Percentiles rank a stretch among this genome's conserved stretches.
phyloP scores from a whole-genome alignment of 2,797 vertebrate species.

The Buceros bicornis region DNA sequence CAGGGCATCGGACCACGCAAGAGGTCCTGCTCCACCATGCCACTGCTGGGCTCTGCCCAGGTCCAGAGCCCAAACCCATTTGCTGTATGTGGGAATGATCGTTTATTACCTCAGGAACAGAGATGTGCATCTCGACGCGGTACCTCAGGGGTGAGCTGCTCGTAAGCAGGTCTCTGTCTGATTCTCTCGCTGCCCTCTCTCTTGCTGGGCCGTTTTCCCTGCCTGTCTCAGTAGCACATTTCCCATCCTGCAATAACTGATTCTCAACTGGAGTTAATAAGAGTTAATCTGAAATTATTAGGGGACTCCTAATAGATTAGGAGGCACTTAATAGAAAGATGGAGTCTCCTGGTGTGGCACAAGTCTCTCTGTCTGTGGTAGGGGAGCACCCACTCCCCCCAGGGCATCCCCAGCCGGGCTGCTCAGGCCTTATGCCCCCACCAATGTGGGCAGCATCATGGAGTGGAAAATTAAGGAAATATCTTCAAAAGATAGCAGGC shows the following conservation, averaged over 20 bases:
- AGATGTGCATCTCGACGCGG: fast-evolving
- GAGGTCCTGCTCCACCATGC: fast-evolving
- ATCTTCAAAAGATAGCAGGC: constrained; percentile 53
- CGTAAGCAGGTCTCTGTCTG: not conserved
- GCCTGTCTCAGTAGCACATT: fast-evolving
- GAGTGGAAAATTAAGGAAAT: not conserved
- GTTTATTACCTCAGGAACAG: not conserved
- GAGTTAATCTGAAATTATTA: not conserved
- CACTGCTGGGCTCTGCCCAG: not conserved
- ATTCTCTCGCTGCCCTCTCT: not conserved
- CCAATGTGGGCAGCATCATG: not conserved
- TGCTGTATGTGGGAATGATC: not conserved
- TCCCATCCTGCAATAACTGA: not conserved
- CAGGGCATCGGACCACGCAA: fast-evolving
- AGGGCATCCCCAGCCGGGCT: not conserved
- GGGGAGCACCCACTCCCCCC: not conserved
- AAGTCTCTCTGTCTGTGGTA: not conserved
- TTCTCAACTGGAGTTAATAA: not conserved
- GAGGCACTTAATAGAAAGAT: not conserved
- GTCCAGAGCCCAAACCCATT: not conserved
- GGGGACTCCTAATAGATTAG: not conserved
- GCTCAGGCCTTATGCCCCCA: fast-evolving
- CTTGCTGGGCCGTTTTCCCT: not conserved
- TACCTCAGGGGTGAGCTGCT: not conserved
- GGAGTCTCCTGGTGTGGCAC: no score